Conservation (phyloP, 2,888 invertebrate genomes). For the Leucoptera coffeella region DNA sequence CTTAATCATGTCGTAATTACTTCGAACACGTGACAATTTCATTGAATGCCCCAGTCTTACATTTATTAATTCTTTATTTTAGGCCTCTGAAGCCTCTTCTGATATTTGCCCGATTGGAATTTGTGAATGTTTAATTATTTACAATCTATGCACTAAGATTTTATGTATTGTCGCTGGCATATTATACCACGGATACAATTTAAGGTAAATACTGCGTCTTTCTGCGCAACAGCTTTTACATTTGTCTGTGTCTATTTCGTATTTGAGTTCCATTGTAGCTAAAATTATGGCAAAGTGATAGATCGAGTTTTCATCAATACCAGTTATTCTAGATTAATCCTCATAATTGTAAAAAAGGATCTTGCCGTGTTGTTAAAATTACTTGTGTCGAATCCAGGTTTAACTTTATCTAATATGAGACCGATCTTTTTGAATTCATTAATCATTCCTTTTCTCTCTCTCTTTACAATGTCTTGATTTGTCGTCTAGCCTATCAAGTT, state of each 20-base stretch:
- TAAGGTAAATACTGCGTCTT: constrained; percentile 3
- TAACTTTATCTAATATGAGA: background rate
- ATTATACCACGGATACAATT: constrained; percentile 6
- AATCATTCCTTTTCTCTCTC: background rate
- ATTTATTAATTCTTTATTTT: constrained; percentile 6
- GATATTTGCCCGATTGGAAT: constrained; percentile 6
- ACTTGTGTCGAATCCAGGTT: background rate
- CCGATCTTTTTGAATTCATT: background rate
- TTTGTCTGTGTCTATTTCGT: constrained; percentile 1
- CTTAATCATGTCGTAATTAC: background rate
- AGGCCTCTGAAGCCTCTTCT: constrained; percentile 6
- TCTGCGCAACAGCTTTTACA: constrained; percentile 4
- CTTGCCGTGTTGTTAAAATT: background rate
- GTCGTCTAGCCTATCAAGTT: too few relatives aligned
- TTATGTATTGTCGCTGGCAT: constrained; percentile 6
- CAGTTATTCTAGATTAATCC: constrained; percentile 3
- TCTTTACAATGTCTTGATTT: background rate
- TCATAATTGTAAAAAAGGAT: background rate
- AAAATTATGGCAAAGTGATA: constrained; percentile 2
- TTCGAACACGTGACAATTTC: constrained; percentile 3
- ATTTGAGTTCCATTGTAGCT: constrained; percentile 2
- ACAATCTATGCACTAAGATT: constrained; percentile 6
- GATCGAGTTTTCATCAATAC: constrained; percentile 3
- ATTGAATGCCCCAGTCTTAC: constrained; percentile 5
- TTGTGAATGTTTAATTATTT: constrained; percentile 4